phyloP scores from a whole-genome alignment of 2,888 invertebrate genomes.

The Drosophila cognata region DNA sequence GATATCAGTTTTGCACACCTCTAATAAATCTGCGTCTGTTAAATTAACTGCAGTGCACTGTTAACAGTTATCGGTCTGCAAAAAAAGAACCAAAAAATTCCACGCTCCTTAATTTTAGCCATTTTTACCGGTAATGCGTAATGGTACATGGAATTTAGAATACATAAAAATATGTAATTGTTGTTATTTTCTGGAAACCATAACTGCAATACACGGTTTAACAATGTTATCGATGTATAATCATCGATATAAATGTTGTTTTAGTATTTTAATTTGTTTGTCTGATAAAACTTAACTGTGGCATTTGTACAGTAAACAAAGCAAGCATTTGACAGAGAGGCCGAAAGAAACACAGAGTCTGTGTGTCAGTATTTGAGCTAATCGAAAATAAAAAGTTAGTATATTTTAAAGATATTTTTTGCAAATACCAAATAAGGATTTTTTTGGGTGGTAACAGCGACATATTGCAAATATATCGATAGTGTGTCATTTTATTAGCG shows the following conservation, averaged over 20 bases:
- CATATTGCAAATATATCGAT: slow-evolving; percentile 43
- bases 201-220: not conserved
- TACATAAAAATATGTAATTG: not conserved
- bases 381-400: slow-evolving; percentile 10
- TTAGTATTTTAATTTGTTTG: not conserved
- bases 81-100: not conserved
- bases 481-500: slow-evolving; percentile 52
- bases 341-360: not conserved
- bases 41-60: slow-evolving; percentile 11
- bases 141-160: not conserved
- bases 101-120: not conserved
- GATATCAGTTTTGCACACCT: slow-evolving; percentile 27
- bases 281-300: too few species aligned
- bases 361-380: not conserved
- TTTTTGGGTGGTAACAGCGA: slow-evolving; percentile 15
- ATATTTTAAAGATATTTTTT: slow-evolving; percentile 26
- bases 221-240: not conserved
- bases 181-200: not conserved
- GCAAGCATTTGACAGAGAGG: too few species aligned
- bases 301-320: not conserved
- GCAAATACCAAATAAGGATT: slow-evolving; percentile 39
- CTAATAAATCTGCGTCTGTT: slow-evolving; percentile 7
- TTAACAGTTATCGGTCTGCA: slow-evolving; percentile 8
- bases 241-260: not conserved
- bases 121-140: not conserved